Evolutionary conservation across 2,113 vertebrate genomes (phyloP), one percentile per base, ranked within the genome.

Genomic region (Rissa tridactyla): DNA sequence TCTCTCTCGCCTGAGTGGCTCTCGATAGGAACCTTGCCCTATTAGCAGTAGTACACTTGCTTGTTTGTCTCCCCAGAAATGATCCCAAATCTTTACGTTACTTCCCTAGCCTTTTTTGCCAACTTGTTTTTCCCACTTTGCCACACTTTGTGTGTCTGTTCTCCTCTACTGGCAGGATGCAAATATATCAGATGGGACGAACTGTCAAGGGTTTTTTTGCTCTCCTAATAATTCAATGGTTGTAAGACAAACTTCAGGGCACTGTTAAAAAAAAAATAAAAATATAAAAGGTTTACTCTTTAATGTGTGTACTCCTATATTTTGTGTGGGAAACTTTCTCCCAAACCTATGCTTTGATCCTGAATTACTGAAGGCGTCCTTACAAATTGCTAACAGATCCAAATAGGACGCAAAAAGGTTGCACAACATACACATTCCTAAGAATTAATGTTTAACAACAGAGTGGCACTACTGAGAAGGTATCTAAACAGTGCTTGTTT

Each of bases 391-490:
- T 42, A 72, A n/a, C 49, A 76, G 73, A 49, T 60, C 9, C 69
- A 72, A 85, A 84, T 5, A 71, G 42, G 29, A 29, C 0, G 3
- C 46, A 34, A 42, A 87, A 85, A 77, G n/a, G 22, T 94, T 97
- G 88, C 89, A 94, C 84, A 94, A 94, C 34, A 38, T 27, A 61
- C 36, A 51, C 86, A 55, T 96, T 90, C 91, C 88, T 66, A 40
- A 61, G 62, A 96, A 94, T 97, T 97, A 97, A 97, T 96, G 52
- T 96, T 97, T 97, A 97, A 97, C 89, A 88, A 13, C 2, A n/a
- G 49, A 92, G 66, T 88, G 65, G 92, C 77, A 66, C 38, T 82
- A n/a, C 84, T 82, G 89, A 69, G 75, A 80, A 83, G 65, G 5
- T 82, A 32, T 30, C 66, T 89, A 85, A 94, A 85, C 81, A 54